Percentiles rank a stretch among this genome's conserved stretches.
These are phyloP conservation scores for Phoxinus dragarum DNA, from an alignment of 2,797 vertebrate species.

Conservation along the genomic window DNA sequence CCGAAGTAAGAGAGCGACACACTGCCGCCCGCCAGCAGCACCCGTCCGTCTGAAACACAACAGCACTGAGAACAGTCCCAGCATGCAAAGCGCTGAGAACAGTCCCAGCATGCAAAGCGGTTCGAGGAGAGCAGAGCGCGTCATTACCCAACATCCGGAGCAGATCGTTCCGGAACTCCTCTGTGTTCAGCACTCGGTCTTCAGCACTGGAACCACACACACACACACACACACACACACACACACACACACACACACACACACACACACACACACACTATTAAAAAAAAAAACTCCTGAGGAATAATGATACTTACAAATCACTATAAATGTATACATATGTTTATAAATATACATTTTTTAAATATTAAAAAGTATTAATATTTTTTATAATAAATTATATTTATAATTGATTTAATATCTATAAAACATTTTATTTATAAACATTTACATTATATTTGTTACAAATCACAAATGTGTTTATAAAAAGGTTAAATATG, in stretches of 20 bases:
- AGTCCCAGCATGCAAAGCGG: not conserved
- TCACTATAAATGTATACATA: too few relatives aligned
- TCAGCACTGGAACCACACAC: constrained; percentile 76
- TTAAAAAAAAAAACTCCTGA: too few relatives aligned
- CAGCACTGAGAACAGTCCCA: constrained; percentile 1
- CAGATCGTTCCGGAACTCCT: constrained; percentile 87
- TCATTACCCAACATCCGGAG: constrained; percentile 85
- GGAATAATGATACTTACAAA: not conserved
- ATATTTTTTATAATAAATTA: too few relatives aligned
- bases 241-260: too few relatives aligned
- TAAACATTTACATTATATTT: too few relatives aligned
- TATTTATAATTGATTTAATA: too few relatives aligned
- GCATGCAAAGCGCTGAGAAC: not conserved
- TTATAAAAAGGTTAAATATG: too few relatives aligned
- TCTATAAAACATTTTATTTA: too few relatives aligned
- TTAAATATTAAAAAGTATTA: too few relatives aligned
- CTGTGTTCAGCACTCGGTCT: constrained; percentile 80
- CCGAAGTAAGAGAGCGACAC: constrained; percentile 88
- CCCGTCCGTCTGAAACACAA: constrained; percentile 79
- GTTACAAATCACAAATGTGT: too few relatives aligned
- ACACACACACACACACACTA: too few relatives aligned
- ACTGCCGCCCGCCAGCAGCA: constrained; percentile 86
- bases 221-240: rapidly evolving
- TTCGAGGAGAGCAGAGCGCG: constrained; percentile 21
- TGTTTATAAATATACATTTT: not conserved